A percentile compares a stretch with the other conserved stretches of the same genome.
phyloP scores from a whole-genome alignment of 2,113 vertebrate genomes.

The Diadophis punctatus region DNA sequence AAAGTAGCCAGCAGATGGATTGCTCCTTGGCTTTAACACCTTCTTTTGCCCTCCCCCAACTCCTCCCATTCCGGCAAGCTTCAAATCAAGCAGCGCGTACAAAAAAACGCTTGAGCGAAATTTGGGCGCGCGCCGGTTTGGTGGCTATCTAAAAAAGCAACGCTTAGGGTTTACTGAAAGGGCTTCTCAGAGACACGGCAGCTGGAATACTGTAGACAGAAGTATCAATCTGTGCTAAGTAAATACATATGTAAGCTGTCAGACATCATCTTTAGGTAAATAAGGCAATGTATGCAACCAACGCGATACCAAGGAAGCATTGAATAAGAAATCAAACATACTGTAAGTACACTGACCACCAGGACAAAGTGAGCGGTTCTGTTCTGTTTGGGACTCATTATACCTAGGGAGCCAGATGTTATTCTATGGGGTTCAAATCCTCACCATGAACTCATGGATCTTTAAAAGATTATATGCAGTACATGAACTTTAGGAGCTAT shows the following conservation, averaged over 20 bases:
- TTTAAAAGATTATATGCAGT: background rate
- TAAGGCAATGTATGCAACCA: conserved; percentile 6
- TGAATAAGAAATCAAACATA: background rate
- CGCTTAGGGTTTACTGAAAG: conserved; percentile 6
- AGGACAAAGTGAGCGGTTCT: background rate
- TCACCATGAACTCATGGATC: background rate
- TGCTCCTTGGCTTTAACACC: conserved; percentile 17
- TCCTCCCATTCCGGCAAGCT: conserved; percentile 26
- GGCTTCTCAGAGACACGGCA: background rate
- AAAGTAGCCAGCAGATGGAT: conserved; percentile 37
- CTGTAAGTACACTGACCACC: background rate
- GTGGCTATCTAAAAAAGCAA: conserved; percentile 4
- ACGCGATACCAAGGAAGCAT: background rate
- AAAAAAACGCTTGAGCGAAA: background rate
- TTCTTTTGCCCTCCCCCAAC: conserved; percentile 9
- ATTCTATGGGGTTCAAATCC: background rate
- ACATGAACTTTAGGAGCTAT: background rate
- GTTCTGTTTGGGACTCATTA: background rate
- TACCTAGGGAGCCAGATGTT: background rate
- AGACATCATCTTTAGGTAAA: background rate
- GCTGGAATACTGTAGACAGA: background rate
- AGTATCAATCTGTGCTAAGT: conserved; percentile 5
- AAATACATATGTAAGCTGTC: conserved; percentile 15
- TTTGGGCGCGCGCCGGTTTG: conserved; percentile 4
- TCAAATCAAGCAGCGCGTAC: conserved; percentile 26